Conservation (phyloP, 2,888 invertebrate species). For the Hypena proboscidalis region DNA sequence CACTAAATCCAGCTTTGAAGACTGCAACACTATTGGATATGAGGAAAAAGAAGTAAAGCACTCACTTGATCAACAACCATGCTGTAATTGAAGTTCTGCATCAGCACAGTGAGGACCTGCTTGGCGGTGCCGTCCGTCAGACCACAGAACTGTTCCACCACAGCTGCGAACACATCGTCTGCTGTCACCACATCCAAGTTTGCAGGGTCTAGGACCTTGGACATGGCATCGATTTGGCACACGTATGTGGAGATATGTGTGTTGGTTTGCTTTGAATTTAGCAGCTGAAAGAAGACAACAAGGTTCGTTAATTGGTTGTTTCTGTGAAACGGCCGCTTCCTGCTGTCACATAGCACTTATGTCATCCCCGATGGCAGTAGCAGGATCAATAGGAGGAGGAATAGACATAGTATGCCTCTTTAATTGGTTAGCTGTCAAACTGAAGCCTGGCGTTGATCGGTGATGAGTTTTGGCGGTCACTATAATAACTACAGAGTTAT, state of each 20-base stretch:
- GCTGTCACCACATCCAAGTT: slow-evolving; percentile 56
- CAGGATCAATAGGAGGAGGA: too few species aligned
- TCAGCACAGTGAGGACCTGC: slow-evolving; percentile 66
- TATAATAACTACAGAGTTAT: too few species aligned
- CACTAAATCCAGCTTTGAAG: slow-evolving; percentile 64
- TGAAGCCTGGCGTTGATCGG: too few species aligned
- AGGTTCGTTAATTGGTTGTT: not conserved
- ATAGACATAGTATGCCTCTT: too few species aligned
- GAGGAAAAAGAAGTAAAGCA: not conserved
- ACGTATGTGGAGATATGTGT: slow-evolving; percentile 60
- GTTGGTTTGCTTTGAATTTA: slow-evolving; percentile 53
- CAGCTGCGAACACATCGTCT: slow-evolving; percentile 65
- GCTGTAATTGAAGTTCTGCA: slow-evolving; percentile 73
- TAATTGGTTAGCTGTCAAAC: too few species aligned
- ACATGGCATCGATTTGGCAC: slow-evolving; percentile 63
- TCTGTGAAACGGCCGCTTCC: too few species aligned
- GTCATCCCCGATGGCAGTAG: too few species aligned
- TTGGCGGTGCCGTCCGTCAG: slow-evolving; percentile 68
- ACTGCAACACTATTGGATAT: too few species aligned
- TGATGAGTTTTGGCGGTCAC: too few species aligned
- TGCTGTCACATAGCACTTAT: too few species aligned
- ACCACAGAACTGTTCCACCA: slow-evolving; percentile 77
- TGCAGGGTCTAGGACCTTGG: slow-evolving; percentile 53
- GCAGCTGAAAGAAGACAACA: slow-evolving; percentile 47
- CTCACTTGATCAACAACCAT: slow-evolving; percentile 64